Evolutionary conservation across 2,797 vertebrate species (phyloP).

Genomic region (Paedocypris micromegethes): DNA sequence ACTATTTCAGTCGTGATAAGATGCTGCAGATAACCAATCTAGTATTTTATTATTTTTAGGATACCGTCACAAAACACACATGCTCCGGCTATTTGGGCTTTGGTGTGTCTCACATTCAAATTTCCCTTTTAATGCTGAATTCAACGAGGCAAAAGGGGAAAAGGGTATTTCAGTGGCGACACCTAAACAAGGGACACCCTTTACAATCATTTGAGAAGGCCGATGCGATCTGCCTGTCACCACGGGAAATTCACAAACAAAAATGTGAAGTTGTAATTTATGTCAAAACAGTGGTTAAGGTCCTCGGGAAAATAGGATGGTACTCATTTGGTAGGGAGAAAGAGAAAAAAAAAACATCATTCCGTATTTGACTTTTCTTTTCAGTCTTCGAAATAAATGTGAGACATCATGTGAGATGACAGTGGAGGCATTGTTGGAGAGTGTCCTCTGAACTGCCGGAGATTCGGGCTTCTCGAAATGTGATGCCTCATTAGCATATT

Average conservation of each 20-base stretch:
- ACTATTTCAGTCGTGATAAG: no score
- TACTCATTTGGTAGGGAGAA: constrained; percentile 37
- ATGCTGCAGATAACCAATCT: no score
- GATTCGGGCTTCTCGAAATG: constrained; percentile 29
- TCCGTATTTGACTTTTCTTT: constrained; percentile 66
- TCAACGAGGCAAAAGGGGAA: constrained; percentile 53
- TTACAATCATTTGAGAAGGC: constrained; percentile 63
- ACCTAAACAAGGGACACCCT: constrained; percentile 46
- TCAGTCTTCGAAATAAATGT: constrained; percentile 64
- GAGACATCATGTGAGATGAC: constrained; percentile 79
- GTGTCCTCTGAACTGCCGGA: constrained; percentile 52
- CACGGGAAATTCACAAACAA: constrained; percentile 50
- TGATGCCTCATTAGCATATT: not conserved
- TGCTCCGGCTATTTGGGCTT: not conserved
- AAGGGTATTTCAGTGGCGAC: constrained; percentile 28
- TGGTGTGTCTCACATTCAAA: constrained; percentile 57
- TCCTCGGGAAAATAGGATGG: constrained; percentile 36
- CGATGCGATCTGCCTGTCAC: constrained; percentile 63
- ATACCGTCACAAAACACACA: not conserved
- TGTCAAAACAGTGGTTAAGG: constrained; percentile 68
- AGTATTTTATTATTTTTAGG: no score
- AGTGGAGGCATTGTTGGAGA: constrained; percentile 81
- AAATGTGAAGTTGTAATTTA: constrained; percentile 59
- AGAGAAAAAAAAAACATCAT: constrained; percentile 53
- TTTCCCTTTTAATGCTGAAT: constrained; percentile 44